phyloP scores from a whole-genome alignment of 2,113 vertebrate genomes.

The Osmerus mordax region DNA sequence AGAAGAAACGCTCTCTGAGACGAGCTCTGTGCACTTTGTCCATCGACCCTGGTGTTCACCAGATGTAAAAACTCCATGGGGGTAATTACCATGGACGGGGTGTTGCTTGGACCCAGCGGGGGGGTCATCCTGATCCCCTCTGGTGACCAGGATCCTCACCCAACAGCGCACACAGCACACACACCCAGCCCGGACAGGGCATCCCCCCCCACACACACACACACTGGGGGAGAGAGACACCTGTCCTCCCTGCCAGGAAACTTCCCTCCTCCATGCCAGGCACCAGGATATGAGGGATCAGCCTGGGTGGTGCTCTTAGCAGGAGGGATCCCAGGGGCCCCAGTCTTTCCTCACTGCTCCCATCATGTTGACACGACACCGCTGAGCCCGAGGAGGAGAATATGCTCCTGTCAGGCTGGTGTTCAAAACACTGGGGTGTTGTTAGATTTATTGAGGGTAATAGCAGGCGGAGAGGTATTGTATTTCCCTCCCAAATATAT shows the following conservation, averaged over 20 bases:
- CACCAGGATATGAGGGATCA: constrained; percentile 49
- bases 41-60: constrained; percentile 7
- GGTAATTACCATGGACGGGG: constrained; percentile 35
- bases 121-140: constrained; percentile 27
- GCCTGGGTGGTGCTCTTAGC: constrained; percentile 46
- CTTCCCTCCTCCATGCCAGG: constrained; percentile 48
- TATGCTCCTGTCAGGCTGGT: constrained; percentile 45
- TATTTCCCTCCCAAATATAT: too few relatives aligned
- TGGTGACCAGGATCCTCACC: constrained; percentile 24
- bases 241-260: constrained; percentile 44
- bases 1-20: not conserved
- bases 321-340: constrained; percentile 49
- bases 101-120: constrained; percentile 9
- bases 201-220: constrained; percentile 32
- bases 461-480: too few relatives aligned
- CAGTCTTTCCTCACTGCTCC: constrained; percentile 48
- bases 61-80: constrained; percentile 35
- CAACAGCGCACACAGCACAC: constrained; percentile 14
- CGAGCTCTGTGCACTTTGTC: constrained; percentile 4
- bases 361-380: constrained; percentile 45
- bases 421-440: constrained; percentile 50
- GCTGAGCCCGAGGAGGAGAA: constrained; percentile 42
- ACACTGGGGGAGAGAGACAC: constrained; percentile 40
- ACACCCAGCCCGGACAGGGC: constrained; percentile 18
- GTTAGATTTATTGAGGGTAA: constrained; percentile 7